Base-by-base conservation (phyloP, 1,140 invertebrate genomes). In the Hypothenemus hampei region DNA sequence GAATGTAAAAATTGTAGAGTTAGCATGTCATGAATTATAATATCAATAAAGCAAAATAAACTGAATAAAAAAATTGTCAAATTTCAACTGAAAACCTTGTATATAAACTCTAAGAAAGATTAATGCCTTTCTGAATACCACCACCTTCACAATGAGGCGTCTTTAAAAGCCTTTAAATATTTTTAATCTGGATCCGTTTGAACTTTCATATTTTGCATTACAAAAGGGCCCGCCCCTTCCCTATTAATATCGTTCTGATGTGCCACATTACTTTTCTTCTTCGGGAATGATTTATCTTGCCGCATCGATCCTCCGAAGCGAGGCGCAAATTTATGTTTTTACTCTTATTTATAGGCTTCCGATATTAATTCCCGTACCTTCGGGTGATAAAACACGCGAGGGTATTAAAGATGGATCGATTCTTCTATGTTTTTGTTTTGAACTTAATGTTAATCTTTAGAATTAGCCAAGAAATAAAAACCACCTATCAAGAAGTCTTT, bases 121-220 rank as follows among this genome's bases (percentile, higher is more conserved):
- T 53, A 53, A 53, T 53, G 50, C 29, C 15, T 53, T 53, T 18
- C 40, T 53, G 48, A 51, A 40, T 51, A 51, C 23, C 48, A 51
- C 31, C 48, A 15, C 18, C 13, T 6, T 16, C 43, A 53, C 24
- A 23, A 15, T 49, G n/a, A 19, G 13, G 21, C 24, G 31, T 31
- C 50, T 29, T 53, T n/a, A 53, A 53, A 53, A 53, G 50, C 50
- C 50, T 45, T 53, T 53, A 44, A 53, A 53, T 35, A 43, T 53
- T 53, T 53, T 53, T 53, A 53, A 53, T 53, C 39, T 53, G 50
- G 50, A 53, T 53, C 50, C 40, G 39, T 53, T 53, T 53, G 31
- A 45, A 53, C 50, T 53, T 49, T 53, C 50, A 53, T 53, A 53
- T 44, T 36, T 53, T 43, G 41, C 39, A 53, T 53, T 53, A 53